phyloP scores from a whole-genome alignment of 2,113 vertebrate species.

The Vicugna pacos region DNA sequence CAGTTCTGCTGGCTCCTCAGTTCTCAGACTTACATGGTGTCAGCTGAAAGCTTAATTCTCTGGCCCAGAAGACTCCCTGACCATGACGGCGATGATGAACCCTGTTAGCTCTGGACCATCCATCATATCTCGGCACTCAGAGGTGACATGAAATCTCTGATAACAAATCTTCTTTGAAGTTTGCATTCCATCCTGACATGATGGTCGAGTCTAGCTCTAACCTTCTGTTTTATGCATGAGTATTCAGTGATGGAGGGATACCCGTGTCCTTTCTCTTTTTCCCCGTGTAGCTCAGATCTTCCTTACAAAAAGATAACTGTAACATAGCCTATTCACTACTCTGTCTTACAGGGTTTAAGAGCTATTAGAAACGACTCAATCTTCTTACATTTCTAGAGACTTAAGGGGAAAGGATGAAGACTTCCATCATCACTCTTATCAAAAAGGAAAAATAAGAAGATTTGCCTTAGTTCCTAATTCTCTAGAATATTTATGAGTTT shows the following conservation, averaged over 20 bases:
- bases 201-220: not conserved
- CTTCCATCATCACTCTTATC: not conserved
- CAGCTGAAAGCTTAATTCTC: not conserved
- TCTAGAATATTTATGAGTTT: not conserved
- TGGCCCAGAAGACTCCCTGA: not conserved
- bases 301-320: not conserved
- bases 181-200: not conserved
- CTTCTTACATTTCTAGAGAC: not conserved
- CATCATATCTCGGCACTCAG: no score
- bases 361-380: no score
- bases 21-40: not conserved
- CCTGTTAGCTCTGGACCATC: not conserved
- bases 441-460: not conserved
- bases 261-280: not conserved
- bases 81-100: rapidly evolving
- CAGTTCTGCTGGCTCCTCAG: not conserved
- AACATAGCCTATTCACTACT: not conserved
- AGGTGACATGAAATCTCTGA: not conserved
- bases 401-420: not conserved
- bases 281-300: not conserved
- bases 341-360: not conserved
- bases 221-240: not conserved
- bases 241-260: not conserved
- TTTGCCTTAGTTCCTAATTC: not conserved
- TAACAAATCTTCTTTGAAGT: not conserved